phyloP scores from a whole-genome alignment of 2,113 vertebrate species.

The Galbula dea region DNA sequence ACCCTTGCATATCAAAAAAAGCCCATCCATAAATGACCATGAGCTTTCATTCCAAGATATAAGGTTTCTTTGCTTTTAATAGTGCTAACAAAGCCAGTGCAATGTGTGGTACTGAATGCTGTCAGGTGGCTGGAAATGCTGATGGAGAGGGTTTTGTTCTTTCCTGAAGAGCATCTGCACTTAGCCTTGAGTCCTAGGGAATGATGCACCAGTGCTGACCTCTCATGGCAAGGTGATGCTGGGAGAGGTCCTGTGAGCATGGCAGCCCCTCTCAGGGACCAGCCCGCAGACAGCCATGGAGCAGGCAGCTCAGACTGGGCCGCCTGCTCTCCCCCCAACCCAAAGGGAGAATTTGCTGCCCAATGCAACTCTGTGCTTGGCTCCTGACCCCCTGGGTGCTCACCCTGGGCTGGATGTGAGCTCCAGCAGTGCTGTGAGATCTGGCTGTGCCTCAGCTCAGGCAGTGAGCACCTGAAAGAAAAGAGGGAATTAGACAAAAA shows the following conservation, averaged over 20 bases:
- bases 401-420: background rate
- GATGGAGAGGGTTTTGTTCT: too few species aligned
- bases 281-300: background rate
- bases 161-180: background rate
- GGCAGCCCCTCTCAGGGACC: background rate
- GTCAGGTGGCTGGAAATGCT: background rate
- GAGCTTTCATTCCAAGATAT: background rate
- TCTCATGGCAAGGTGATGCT: accelerated
- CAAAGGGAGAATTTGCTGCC: background rate
- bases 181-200: accelerated
- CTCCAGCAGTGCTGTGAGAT: background rate
- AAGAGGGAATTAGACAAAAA: background rate
- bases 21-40: background rate
- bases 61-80: background rate
- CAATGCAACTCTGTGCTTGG: accelerated
- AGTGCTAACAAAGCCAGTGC: background rate
- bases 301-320: background rate
- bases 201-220: background rate
- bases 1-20: background rate
- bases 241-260: accelerated
- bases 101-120: background rate
- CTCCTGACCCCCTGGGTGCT: background rate
- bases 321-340: background rate
- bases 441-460: background rate
- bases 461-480: accelerated